A percentile compares a stretch with the other conserved stretches of the same genome.
Evolutionary conservation across 2,888 invertebrate species (phyloP).

Genomic region (Watsonalla cultraria): DNA sequence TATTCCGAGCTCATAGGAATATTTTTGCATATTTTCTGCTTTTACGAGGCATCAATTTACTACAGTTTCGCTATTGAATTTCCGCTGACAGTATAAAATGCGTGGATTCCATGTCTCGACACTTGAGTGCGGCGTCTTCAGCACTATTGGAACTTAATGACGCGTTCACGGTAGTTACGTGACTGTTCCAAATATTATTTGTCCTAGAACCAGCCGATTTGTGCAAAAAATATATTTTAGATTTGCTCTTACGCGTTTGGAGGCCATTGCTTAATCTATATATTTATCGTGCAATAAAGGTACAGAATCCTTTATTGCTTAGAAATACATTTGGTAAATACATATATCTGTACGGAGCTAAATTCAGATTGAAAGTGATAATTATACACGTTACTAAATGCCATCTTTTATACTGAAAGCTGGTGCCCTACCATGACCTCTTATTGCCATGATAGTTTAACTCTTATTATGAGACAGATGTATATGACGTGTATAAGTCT

Average conservation of each 20-base stretch:
- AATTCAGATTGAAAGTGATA: too few relatives aligned
- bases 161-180: slow-evolving; percentile 31
- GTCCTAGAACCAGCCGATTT: not conserved
- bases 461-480: too few relatives aligned
- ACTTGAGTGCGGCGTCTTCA: slow-evolving; percentile 28
- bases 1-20: slow-evolving; percentile 20
- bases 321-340: too few relatives aligned
- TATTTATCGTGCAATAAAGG: not conserved
- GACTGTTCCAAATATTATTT: slow-evolving; percentile 26
- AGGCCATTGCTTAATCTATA: too few relatives aligned
- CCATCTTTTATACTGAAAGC: too few relatives aligned
- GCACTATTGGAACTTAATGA: slow-evolving; percentile 41
- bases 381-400: too few relatives aligned
- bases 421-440: too few relatives aligned
- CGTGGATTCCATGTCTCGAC: slow-evolving; percentile 36
- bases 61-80: slow-evolving; percentile 48
- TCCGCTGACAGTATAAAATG: slow-evolving; percentile 49
- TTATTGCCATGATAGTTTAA: too few relatives aligned
- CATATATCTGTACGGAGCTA: too few relatives aligned
- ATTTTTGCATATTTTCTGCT: slow-evolving; percentile 45
- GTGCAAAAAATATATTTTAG: not conserved
- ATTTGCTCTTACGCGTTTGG: not conserved
- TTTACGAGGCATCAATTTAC: slow-evolving; percentile 30
- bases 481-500: too few relatives aligned
- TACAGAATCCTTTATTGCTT: too few relatives aligned